Percentiles rank a stretch among this genome's conserved stretches.
These are phyloP conservation scores for Druceiella hillmani DNA, from an alignment of 2,888 invertebrate genomes.

Conservation along the genomic window DNA sequence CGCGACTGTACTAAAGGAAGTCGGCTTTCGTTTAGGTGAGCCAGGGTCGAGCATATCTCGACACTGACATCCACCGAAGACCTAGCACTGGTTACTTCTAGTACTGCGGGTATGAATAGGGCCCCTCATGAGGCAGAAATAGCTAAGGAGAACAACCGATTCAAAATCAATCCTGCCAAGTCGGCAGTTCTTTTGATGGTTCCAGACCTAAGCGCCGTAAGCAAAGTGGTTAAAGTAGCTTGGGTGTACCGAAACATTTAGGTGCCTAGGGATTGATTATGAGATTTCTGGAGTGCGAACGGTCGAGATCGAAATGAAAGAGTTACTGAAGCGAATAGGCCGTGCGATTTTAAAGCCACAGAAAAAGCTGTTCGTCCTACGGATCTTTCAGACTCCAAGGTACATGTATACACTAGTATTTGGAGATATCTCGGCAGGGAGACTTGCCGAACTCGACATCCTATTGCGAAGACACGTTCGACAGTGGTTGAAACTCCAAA, in stretches of 20 bases:
- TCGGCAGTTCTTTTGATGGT: constrained; percentile 26
- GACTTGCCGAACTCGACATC: constrained; percentile 28
- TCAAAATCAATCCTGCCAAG: constrained; percentile 23
- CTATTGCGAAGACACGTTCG: constrained; percentile 27
- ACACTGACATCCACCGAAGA: constrained; percentile 34
- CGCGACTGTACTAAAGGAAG: constrained; percentile 20
- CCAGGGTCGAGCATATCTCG: constrained; percentile 23
- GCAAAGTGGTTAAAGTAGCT: constrained; percentile 21
- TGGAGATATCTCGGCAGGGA: constrained; percentile 20
- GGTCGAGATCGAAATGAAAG: too few relatives aligned
- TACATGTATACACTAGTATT: constrained; percentile 31
- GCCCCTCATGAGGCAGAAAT: constrained; percentile 26
- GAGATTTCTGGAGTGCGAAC: constrained; percentile 27
- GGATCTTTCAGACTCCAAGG: constrained; percentile 32
- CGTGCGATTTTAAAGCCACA: constrained; percentile 32
- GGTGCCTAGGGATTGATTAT: constrained; percentile 29
- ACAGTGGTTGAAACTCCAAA: constrained; percentile 28
- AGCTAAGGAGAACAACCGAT: background rate
- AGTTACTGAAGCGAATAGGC: constrained; percentile 25
- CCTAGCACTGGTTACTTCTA: constrained; percentile 28
- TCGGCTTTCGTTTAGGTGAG: constrained; percentile 24
- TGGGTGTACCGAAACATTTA: constrained; percentile 25
- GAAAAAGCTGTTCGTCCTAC: constrained; percentile 30
- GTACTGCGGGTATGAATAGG: constrained; percentile 28
- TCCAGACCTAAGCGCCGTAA: constrained; percentile 23